Evolutionary conservation across 2,797 vertebrate genomes (phyloP).

Genomic region (Microctenopoma steveboyesi): DNA sequence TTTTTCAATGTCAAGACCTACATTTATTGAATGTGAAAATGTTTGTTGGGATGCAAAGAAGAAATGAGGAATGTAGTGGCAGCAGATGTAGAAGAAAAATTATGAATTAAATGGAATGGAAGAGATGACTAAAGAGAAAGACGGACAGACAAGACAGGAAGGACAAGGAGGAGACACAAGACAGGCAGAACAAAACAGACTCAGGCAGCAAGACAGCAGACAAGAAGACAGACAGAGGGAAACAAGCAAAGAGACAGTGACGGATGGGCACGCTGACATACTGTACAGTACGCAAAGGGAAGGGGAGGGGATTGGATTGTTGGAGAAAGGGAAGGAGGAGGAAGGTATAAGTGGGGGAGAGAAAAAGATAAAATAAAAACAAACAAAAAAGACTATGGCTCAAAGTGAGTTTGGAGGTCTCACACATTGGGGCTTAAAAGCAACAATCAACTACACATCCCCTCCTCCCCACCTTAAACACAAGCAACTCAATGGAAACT

Average conservation of each 20-base stretch:
- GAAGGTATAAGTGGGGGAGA: constrained; percentile 72
- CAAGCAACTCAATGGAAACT: constrained; percentile 53
- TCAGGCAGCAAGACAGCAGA: constrained; percentile 78
- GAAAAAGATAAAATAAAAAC: constrained; percentile 67
- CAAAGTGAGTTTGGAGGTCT: constrained; percentile 80
- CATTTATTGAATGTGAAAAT: constrained; percentile 45
- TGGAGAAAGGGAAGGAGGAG: constrained; percentile 64
- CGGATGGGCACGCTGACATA: constrained; percentile 84
- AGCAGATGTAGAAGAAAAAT: constrained; percentile 52
- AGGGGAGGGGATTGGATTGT: constrained; percentile 54
- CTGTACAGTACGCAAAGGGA: constrained; percentile 80
- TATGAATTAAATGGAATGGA: constrained; percentile 70
- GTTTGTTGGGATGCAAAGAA: constrained; percentile 76
- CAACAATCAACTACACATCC: constrained; percentile 69
- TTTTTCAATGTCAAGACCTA: background rate
- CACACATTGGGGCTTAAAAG: constrained; percentile 87
- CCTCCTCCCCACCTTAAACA: constrained; percentile 56
- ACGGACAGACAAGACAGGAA: constrained; percentile 64
- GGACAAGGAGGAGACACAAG: constrained; percentile 74
- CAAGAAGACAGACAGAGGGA: constrained; percentile 80
- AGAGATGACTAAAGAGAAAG: constrained; percentile 68
- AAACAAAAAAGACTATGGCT: constrained; percentile 66
- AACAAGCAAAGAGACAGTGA: constrained; percentile 82
- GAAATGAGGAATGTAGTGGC: constrained; percentile 60
- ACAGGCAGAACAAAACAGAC: constrained; percentile 68